Evolutionary conservation across 1,140 invertebrate genomes (phyloP).

Genomic region (Penaeus indicus): DNA sequence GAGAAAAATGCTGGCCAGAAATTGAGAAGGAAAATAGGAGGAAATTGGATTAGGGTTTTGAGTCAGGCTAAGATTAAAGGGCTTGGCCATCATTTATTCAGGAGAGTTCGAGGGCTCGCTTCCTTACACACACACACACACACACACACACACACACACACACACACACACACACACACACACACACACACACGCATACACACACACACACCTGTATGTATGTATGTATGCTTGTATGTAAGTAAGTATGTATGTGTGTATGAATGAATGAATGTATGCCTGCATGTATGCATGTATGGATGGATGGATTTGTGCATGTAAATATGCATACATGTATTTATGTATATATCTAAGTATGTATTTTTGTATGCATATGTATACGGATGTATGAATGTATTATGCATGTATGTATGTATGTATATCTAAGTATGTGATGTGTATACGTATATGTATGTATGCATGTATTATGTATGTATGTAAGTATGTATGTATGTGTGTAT

Average conservation of each 20-base stretch:
- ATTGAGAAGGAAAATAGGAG: too few relatives aligned
- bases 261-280: neutral
- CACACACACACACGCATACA: neutral
- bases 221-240: neutral
- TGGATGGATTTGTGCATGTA: neutral
- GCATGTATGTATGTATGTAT: neutral
- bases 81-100: too few relatives aligned
- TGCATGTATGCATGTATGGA: neutral
- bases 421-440: too few relatives aligned
- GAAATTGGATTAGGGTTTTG: too few relatives aligned
- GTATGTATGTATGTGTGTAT: neutral
- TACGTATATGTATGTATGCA: neutral
- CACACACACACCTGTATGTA: neutral
- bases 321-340: neutral
- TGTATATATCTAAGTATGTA: neutral
- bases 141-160: too few relatives aligned
- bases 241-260: neutral
- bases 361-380: neutral
- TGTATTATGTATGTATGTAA: neutral
- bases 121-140: too few relatives aligned
- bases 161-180: too few relatives aligned
- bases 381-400: neutral
- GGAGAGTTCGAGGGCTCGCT: too few relatives aligned
- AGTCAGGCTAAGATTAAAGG: too few relatives aligned
- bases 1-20: too few relatives aligned